A percentile compares a stretch with the other conserved stretches of the same genome.
phyloP scores from a whole-genome alignment of 2,113 vertebrate species.

The Dipodomys spectabilis region DNA sequence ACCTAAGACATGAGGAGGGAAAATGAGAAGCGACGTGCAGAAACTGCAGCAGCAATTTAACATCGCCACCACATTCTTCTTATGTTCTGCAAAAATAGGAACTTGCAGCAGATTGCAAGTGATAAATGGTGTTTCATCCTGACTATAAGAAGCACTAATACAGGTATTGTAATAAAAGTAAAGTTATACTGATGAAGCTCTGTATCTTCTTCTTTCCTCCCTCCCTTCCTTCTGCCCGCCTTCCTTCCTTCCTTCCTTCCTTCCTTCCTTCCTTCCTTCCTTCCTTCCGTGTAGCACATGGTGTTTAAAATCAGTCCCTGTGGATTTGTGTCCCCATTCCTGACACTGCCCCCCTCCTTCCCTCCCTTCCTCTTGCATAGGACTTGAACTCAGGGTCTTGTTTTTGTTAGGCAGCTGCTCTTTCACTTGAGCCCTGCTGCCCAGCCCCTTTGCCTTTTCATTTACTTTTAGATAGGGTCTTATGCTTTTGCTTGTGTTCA shows the following conservation, averaged over 20 bases:
- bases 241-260: too few relatives aligned
- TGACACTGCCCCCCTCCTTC: background rate
- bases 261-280: too few relatives aligned
- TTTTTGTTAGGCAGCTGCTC: too few relatives aligned
- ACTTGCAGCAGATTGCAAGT: background rate
- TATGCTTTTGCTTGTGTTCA: too few relatives aligned
- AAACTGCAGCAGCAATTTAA: background rate
- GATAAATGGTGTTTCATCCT: background rate
- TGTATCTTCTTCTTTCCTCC: too few relatives aligned
- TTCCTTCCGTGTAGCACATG: background rate
- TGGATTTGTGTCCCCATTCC: background rate
- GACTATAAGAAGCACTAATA: background rate
- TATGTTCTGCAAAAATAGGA: background rate
- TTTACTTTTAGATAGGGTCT: too few relatives aligned
- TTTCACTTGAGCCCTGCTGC: too few relatives aligned
- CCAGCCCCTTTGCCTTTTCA: too few relatives aligned
- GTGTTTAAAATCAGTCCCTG: background rate
- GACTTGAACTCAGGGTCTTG: too few relatives aligned
- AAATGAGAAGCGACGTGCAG: background rate
- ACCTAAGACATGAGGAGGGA: background rate
- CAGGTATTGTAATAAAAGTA: background rate
- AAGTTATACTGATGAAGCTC: background rate
- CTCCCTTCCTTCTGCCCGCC: too few relatives aligned
- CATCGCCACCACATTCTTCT: background rate
- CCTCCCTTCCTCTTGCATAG: too few relatives aligned